Percentiles rank a stretch among this genome's conserved stretches.
Evolutionary conservation across 2,113 vertebrate genomes (phyloP).

Genomic region (Apodemus sylvaticus): DNA sequence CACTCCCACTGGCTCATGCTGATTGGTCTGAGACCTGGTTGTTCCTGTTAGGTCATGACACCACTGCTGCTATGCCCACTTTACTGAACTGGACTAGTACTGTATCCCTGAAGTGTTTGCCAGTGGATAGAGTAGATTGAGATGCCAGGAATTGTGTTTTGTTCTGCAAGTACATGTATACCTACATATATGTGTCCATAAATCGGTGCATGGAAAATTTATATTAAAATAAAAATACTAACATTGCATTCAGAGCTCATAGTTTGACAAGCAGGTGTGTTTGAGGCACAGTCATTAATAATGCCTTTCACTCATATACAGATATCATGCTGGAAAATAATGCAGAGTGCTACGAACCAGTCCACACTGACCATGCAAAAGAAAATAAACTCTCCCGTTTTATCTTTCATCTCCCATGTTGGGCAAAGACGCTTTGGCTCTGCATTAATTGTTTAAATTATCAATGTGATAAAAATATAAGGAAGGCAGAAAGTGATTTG

Average conservation of each 20-base stretch:
- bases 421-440: slow-evolving; percentile 72
- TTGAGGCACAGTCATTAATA: background rate
- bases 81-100: too few relatives aligned
- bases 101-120: too few relatives aligned
- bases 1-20: too few relatives aligned
- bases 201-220: background rate
- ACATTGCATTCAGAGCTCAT: background rate
- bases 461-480: slow-evolving; percentile 57
- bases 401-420: slow-evolving; percentile 66
- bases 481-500: slow-evolving; percentile 48
- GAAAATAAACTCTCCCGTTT: slow-evolving; percentile 70
- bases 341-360: background rate
- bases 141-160: background rate
- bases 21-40: too few relatives aligned
- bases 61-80: too few relatives aligned
- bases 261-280: background rate
- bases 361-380: background rate
- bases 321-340: background rate
- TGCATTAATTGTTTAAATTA: slow-evolving; percentile 78
- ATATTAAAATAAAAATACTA: background rate
- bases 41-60: too few relatives aligned
- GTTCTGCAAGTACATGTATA: background rate
- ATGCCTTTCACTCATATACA: background rate
- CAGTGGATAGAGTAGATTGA: too few relatives aligned
- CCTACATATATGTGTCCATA: background rate